Percentiles rank a stretch among this genome's conserved stretches.
Conservation (phyloP, 2,888 invertebrate species). For the Apeira syringaria region DNA sequence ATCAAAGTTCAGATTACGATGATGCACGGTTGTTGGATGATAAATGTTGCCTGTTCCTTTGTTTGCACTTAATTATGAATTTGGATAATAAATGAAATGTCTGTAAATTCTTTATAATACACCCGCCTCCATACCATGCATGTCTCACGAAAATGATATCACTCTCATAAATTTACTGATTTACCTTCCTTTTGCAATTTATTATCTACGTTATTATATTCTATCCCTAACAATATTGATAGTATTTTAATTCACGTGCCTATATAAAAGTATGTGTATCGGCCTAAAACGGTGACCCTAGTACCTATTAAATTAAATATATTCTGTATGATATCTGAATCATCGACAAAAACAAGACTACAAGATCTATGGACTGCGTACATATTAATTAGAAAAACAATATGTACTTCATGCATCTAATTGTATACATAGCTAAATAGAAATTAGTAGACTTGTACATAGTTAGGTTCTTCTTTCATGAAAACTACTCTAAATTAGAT, state of each 20-base stretch:
- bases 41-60: conserved; percentile 75
- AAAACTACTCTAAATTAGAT: conserved; percentile 41
- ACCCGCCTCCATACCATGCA: conserved; percentile 59
- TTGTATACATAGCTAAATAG: conserved; percentile 22
- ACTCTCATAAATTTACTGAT: conserved; percentile 9
- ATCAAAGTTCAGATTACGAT: conserved; percentile 34
- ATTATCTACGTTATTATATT: conserved; percentile 7
- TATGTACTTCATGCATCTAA: conserved; percentile 1
- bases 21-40: conserved; percentile 69
- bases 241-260: conserved; percentile 1
- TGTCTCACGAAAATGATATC: conserved; percentile 49
- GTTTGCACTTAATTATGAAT: conserved; percentile 60
- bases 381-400: conserved; percentile 5
- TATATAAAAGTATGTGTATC: not conserved
- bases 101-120: conserved; percentile 35
- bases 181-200: conserved; percentile 2
- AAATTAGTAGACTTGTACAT: conserved; percentile 35
- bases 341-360: conserved; percentile 1
- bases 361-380: conserved; percentile 11
- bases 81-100: conserved; percentile 20
- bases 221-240: conserved; percentile 5
- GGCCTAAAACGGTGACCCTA: not conserved
- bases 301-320: not conserved
- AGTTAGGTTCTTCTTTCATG: conserved; percentile 37
- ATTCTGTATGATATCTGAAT: not conserved